Evolutionary conservation across 1,140 invertebrate species (phyloP).

Genomic region (Zaprionus camerounensis): DNA sequence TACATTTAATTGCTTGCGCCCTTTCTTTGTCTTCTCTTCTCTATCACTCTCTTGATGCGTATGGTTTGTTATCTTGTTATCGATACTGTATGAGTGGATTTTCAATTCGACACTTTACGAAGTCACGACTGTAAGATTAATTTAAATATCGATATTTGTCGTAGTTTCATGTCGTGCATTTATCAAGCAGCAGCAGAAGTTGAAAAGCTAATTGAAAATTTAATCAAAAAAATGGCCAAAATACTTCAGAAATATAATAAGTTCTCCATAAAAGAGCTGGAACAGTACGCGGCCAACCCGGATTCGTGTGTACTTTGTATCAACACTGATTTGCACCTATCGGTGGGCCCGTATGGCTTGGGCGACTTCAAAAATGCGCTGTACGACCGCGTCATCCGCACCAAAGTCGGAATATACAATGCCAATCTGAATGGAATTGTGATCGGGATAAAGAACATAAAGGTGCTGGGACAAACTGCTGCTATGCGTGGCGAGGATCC

Average conservation of each 20-base stretch:
- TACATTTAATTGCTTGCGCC: not conserved
- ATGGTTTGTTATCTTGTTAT: not conserved
- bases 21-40: not conserved
- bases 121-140: not conserved
- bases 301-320: conserved; percentile 85
- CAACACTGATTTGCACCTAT: conserved; percentile 84
- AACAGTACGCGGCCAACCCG: conserved; percentile 82
- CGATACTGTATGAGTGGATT: not conserved
- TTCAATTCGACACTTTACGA: not conserved
- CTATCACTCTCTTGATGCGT: conserved; percentile 2
- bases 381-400: conserved; percentile 81
- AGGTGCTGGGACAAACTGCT: conserved; percentile 84
- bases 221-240: conserved; percentile 65
- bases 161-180: conserved; percentile 23
- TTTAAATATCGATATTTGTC: not conserved
- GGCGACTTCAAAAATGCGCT: conserved; percentile 84
- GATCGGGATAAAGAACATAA: conserved; percentile 86
- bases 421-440: conserved; percentile 85
- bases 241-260: conserved; percentile 79
- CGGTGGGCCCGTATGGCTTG: conserved; percentile 86
- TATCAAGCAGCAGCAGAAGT: conserved; percentile 28
- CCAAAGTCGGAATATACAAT: conserved; percentile 84
- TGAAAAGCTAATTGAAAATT: conserved; percentile 1
- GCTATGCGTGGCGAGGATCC: conserved; percentile 84
- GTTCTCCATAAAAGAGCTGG: conserved; percentile 70